Evolutionary conservation across 2,113 vertebrate genomes (phyloP), one percentile per base, ranked within the genome.

Genomic region (Pagrus major): DNA sequence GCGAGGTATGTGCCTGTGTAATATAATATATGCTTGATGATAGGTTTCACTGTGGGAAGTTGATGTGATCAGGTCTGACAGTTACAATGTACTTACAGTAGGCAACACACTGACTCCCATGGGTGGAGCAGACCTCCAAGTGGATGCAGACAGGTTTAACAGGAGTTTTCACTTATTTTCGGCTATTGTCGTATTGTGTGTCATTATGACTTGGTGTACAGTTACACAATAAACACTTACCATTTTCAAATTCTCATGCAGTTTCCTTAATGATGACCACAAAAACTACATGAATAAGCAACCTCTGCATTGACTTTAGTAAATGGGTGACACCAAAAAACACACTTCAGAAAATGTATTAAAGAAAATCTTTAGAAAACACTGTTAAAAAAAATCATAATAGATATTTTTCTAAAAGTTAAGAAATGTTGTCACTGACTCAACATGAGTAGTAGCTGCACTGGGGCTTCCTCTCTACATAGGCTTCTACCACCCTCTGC

Each of bases 401-500:
- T 15, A 49, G 15, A 16, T 42, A n/a, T 72, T 5, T 37, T 27
- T 10, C 3, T 52, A 2, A n/a, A 52, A n/a, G 37, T 67, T 3
- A n/a, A 15, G 58, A 54, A 60, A 16, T 75, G 35, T 37, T 31
- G 20, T 6, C 12, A 27, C 49, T 47, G 51, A 41, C 11, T 42
- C n/a, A 41, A 18, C 42, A 15, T 46, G 27, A 51, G 18, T 2
- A 9, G 15, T 8, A 6, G 18, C 29, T 20, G 47, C 2, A 3
- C 7, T 52, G 29, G 0, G 11, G 35, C 2, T 18, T 49, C 21
- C 9, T 35, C 14, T 47, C 2, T 70, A 16, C 25, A 47, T 21
- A 49, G 84, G 29, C 14, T 60, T 79, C 2, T 59, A 68, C 14
- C 60, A 29, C 87, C 85, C 85, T 80, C 91, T 91, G 79, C 83